A percentile compares a stretch with the other conserved stretches of the same genome.
Conservation (phyloP, 2,888 invertebrate species). For the Oscheius onirici region DNA sequence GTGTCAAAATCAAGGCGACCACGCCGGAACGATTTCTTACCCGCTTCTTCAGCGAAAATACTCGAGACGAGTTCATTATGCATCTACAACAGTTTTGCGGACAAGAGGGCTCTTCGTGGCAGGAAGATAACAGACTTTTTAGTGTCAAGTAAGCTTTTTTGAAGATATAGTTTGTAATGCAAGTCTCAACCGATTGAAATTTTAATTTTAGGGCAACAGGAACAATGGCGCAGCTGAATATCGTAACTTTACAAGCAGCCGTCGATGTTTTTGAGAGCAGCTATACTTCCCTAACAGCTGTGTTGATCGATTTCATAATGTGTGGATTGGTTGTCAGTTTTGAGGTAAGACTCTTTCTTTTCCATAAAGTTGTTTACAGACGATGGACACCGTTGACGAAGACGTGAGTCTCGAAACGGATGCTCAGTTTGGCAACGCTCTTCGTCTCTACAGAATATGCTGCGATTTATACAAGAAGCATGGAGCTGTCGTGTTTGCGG, state of each 20-base stretch:
- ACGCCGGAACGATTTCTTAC: not conserved
- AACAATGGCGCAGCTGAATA: conserved; percentile 15
- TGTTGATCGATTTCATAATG: conserved; percentile 38
- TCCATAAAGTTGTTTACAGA: not conserved
- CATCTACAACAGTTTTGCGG: not conserved
- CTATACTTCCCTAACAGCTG: not conserved
- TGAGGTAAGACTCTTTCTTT: conserved; percentile 28
- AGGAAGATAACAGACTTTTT: conserved; percentile 1
- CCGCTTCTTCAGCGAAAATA: conserved; percentile 2
- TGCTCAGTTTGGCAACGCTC: conserved; percentile 13
- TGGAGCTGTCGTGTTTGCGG: not conserved
- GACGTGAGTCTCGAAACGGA: not conserved
- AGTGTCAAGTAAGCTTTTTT: conserved; percentile 2
- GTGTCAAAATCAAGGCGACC: not conserved
- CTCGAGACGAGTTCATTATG: not conserved
- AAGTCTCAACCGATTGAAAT: not conserved
- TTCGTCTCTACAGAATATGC: not conserved
- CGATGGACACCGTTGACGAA: not conserved
- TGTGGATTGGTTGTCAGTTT: conserved; percentile 44
- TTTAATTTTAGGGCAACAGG: not conserved
- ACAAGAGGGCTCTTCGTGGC: not conserved
- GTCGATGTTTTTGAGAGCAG: not conserved
- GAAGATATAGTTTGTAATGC: not conserved
- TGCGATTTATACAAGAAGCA: not conserved
- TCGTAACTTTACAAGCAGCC: conserved; percentile 8